Evolutionary conservation across 2,888 invertebrate species (phyloP), one percentile per base, ranked within the genome.

Genomic region (Mythimna albipuncta): DNA sequence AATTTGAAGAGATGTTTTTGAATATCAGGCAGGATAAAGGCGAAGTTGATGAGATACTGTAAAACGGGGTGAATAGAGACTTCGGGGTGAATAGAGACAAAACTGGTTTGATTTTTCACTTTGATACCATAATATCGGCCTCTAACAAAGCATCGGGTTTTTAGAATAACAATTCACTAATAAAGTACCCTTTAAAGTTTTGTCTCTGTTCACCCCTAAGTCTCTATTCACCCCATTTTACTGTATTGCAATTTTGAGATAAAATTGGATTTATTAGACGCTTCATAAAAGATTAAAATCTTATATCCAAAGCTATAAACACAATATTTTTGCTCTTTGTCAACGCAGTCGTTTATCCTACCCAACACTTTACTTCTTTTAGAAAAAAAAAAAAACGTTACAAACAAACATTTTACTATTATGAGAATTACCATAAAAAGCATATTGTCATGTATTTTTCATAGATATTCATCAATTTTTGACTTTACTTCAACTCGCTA

Each of bases 401-500:
- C 6, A 63, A 6, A 7, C 6, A 63, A 6, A 50, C 2, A 21
- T 62, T 57, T 54, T 9, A 38, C 19, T 55, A 35, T n/a, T n/a
- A 54, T 59, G 26, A 47, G 50, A 52, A 77, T 73, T 68, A 55
- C 21, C 52, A 57, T 41, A 47, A 0, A 61, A 52, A 64, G 21
- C 50, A 13, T 11, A 64, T 61, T 35, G 59, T 32, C 35, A 6
- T 41, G 44, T n/a, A 11, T 55, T 38, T 72, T 44, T 64, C 44
- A 55, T 35, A 65, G 38, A 67, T 52, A 52, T 16, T 55, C 5
- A 68, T 64, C 26, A 52, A 21, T 61, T 68, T 62, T 64, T 59
- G 58, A 57, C n/a, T 62, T 55, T 38, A 26, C 32, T 64, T 64
- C 44, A 62, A 74, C 21, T 64, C 26, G 16, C 64, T 59, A 13